These are phyloP conservation scores for Eilema depressum DNA, from an alignment of 2,888 invertebrate genomes.

Conservation along the genomic window DNA sequence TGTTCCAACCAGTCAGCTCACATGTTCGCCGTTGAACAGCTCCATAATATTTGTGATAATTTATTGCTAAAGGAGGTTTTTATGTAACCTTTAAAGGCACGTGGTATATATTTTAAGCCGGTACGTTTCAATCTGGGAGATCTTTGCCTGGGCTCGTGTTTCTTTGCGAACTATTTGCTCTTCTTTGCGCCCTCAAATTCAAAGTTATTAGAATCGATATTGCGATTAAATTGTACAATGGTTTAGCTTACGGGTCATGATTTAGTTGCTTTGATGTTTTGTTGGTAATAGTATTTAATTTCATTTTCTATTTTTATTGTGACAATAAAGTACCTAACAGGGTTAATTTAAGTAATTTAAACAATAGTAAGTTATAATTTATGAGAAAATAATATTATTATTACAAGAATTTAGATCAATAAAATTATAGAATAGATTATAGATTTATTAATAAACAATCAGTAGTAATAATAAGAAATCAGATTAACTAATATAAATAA, in stretches of 20 bases:
- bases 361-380: no score
- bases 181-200: constrained; percentile 53
- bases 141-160: constrained; percentile 66
- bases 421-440: no score
- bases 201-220: constrained; percentile 41
- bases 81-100: constrained; percentile 73
- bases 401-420: no score
- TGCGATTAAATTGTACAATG: constrained; percentile 33
- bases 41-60: constrained; percentile 67
- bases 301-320: not conserved
- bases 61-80: constrained; percentile 74
- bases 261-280: not conserved
- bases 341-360: no score
- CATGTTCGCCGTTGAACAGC: constrained; percentile 19
- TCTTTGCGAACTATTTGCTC: constrained; percentile 65
- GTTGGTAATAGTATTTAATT: not conserved
- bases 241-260: not conserved
- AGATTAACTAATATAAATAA: no score
- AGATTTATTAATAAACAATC: no score
- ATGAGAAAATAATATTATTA: no score
- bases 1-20: constrained; percentile 7
- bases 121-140: constrained; percentile 82
- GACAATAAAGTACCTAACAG: no score
- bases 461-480: no score
- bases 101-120: constrained; percentile 76